phyloP scores from a whole-genome alignment of 2,888 invertebrate species.

The Mellilla xanthometata region DNA sequence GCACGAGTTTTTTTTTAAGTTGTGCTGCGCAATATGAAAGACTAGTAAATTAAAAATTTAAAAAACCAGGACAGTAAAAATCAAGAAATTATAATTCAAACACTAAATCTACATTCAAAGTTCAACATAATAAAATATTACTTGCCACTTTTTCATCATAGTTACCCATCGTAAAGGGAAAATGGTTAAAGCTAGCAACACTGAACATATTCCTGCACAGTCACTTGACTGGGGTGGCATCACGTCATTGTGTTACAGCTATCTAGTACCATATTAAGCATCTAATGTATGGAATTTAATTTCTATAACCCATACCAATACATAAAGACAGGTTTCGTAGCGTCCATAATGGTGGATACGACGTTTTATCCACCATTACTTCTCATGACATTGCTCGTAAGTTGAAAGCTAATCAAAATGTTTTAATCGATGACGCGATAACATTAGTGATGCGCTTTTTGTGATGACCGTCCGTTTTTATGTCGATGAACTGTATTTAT shows the following conservation, averaged over 20 bases:
- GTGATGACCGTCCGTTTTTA: slow-evolving; percentile 32
- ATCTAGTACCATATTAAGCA: slow-evolving; percentile 75
- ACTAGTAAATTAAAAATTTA: too few species aligned
- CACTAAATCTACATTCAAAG: too few species aligned
- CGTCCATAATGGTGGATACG: slow-evolving; percentile 65
- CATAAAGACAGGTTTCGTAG: slow-evolving; percentile 61
- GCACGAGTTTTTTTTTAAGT: too few species aligned
- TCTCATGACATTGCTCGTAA: slow-evolving; percentile 78
- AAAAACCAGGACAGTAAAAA: too few species aligned
- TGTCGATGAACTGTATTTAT: slow-evolving; percentile 39
- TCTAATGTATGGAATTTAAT: slow-evolving; percentile 79
- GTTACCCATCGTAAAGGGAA: not conserved
- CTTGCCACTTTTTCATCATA: too few species aligned
- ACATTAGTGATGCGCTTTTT: slow-evolving; percentile 62
- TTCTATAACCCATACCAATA: slow-evolving; percentile 60
- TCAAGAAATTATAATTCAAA: too few species aligned
- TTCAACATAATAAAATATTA: too few species aligned
- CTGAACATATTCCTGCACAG: slow-evolving; percentile 67
- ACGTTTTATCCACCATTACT: slow-evolving; percentile 61
- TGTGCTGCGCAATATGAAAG: too few species aligned
- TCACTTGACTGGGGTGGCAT: slow-evolving; percentile 80
- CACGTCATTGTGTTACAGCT: slow-evolving; percentile 73
- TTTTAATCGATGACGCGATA: slow-evolving; percentile 81
- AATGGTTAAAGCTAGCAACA: slow-evolving; percentile 1
- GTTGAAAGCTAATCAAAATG: slow-evolving; percentile 82